A percentile compares a stretch with the other conserved stretches of the same genome.
These are phyloP conservation scores for Cecropterus lyciades DNA, from an alignment of 1,140 invertebrate species.

Conservation along the genomic window DNA sequence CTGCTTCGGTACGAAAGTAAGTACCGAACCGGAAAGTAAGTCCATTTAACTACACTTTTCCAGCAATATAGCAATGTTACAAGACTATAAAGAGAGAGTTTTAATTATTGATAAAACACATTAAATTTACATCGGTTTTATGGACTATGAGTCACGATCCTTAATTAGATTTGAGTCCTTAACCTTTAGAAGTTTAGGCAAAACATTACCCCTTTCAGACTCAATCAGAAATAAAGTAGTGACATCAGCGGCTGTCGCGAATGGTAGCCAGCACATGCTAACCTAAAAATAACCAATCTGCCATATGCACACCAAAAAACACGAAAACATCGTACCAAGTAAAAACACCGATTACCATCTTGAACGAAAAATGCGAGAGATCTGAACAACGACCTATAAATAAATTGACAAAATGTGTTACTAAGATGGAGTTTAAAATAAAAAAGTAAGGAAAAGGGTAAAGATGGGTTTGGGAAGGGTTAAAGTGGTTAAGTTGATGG, in stretches of 20 bases:
- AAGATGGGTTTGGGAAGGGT: slow-evolving; percentile 62
- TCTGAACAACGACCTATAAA: slow-evolving; percentile 38
- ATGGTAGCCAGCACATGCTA: slow-evolving; percentile 72
- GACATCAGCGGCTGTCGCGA: slow-evolving; percentile 79
- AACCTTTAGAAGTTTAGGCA: slow-evolving; percentile 47
- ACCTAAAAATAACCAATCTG: slow-evolving; percentile 78
- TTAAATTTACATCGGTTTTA: too few species aligned
- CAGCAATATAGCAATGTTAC: too few species aligned
- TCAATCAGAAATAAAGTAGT: slow-evolving; percentile 72
- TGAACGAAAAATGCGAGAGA: slow-evolving; percentile 37
- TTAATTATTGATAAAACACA: too few species aligned
- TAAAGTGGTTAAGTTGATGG: slow-evolving; percentile 68
- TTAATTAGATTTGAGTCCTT: slow-evolving; percentile 44
- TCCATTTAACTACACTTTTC: too few species aligned
- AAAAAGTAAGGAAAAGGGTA: slow-evolving; percentile 68
- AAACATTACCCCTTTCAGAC: slow-evolving; percentile 65
- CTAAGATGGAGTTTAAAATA: slow-evolving; percentile 47
- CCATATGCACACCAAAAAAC: slow-evolving; percentile 66
- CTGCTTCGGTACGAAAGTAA: too few species aligned
- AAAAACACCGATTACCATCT: slow-evolving; percentile 60
- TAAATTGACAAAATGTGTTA: slow-evolving; percentile 47
- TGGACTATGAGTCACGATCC: slow-evolving; percentile 23
- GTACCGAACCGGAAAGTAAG: too few species aligned
- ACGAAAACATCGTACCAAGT: slow-evolving; percentile 61
- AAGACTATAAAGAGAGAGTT: too few species aligned